Conservation (phyloP, 2,797 vertebrate species). For the Setipinna tenuifilis region DNA sequence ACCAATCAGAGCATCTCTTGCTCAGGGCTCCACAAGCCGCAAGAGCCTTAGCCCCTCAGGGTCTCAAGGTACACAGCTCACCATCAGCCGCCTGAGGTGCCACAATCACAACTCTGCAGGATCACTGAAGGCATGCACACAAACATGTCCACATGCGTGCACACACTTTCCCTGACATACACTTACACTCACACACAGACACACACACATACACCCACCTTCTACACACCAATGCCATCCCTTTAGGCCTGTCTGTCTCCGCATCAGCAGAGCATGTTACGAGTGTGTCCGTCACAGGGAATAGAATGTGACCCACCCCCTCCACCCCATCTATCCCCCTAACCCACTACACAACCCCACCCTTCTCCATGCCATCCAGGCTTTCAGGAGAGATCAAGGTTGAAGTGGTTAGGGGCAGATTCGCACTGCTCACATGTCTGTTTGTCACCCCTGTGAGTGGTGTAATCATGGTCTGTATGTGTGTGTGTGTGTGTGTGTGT, state of each 20-base stretch:
- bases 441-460: slow-evolving; percentile 18
- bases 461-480: background rate
- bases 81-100: slow-evolving; percentile 4
- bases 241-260: slow-evolving; percentile 20
- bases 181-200: background rate
- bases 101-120: slow-evolving; percentile 5
- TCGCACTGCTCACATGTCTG: slow-evolving; percentile 3
- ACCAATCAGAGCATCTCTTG: slow-evolving; percentile 24
- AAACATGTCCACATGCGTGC: slow-evolving; percentile 7
- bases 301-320: background rate
- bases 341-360: background rate
- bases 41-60: slow-evolving; percentile 9
- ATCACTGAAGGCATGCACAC: background rate
- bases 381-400: slow-evolving; percentile 18
- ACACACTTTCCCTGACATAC: background rate
- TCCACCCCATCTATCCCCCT: background rate
- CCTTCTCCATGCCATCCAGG: background rate
- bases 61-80: slow-evolving; percentile 7
- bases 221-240: background rate
- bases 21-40: background rate
- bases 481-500: slow-evolving; percentile 23
- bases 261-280: background rate
- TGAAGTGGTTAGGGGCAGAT: slow-evolving; percentile 10
- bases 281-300: slow-evolving; percentile 18
- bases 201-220: background rate